Evolutionary conservation across 1,140 invertebrate species (phyloP).

Genomic region (Popillia japonica): DNA sequence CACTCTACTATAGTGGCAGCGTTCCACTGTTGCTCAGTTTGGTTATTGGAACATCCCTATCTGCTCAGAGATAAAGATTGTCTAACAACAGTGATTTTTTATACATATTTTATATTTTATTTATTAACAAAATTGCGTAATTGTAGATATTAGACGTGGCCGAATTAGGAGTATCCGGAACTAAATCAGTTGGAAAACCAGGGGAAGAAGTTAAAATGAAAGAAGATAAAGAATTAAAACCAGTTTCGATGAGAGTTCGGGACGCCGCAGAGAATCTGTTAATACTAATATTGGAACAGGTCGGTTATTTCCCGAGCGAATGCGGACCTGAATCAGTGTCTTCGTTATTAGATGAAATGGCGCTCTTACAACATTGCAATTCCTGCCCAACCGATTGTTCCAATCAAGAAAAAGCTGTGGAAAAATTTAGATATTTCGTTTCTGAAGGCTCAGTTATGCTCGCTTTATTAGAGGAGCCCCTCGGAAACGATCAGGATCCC

Average conservation of each 20-base stretch:
- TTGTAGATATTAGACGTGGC: conserved; percentile 83
- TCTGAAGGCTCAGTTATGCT: conserved; percentile 89
- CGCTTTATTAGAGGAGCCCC: conserved; percentile 88
- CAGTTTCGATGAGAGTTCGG: conserved; percentile 93
- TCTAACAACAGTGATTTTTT: conserved; percentile 76
- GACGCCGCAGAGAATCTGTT: conserved; percentile 94
- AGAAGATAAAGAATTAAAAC: conserved; percentile 94
- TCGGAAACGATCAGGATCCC: conserved; percentile 82
- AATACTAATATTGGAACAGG: conserved; percentile 90
- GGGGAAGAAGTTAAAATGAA: conserved; percentile 92
- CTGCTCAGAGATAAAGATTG: conserved; percentile 92
- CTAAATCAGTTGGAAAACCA: conserved; percentile 87
- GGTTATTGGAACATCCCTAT: conserved; percentile 89
- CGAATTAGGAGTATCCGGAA: conserved; percentile 96
- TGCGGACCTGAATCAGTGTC: conserved; percentile 86
- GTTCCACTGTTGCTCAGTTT: conserved; percentile 89
- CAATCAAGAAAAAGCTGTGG: conserved; percentile 65
- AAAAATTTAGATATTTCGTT: conserved; percentile 88
- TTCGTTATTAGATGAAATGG: conserved; percentile 87
- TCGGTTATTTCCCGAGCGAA: conserved; percentile 84
- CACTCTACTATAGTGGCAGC: conserved; percentile 98
- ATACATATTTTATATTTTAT: not conserved
- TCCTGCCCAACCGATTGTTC: conserved; percentile 65
- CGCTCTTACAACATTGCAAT: conserved; percentile 81
- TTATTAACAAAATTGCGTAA: conserved; percentile 5